Base-by-base conservation (phyloP, 1,140 invertebrate species). In the Frieseomelitta varia region DNA sequence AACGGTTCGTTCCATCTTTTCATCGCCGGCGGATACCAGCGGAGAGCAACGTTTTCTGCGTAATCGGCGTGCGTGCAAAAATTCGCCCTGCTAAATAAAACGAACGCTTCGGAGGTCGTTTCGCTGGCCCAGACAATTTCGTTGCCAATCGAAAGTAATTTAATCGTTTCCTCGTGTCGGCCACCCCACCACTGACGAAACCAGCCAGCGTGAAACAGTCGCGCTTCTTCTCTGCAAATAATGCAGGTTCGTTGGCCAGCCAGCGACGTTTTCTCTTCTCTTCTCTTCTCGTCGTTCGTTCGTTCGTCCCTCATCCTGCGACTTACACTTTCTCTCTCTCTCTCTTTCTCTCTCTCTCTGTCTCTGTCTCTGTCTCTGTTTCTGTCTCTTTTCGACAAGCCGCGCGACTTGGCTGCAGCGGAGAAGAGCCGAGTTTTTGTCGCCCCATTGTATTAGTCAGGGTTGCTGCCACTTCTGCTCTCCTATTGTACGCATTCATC, bases 401-500 rank as follows among this genome's bases (percentile, higher is more conserved):
- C 58, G 53, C 88, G 83, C 55, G 88, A 92, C 92, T 93, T 92
- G 91, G 84, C 83, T 90, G 87, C 81, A 88, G 89, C 85, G 90
- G 90, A 61, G n/a, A 87, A 85, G 81, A 90, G 86, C 88, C 90
- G 88, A 92, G 91, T 94, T 94, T 93, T 94, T 94, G 93, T 94
- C 92, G 90, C 92, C 89, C 91, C 85, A 93, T 93, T 93, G 92
- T 93, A 89, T 90, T 87, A 90, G 85, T 76, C 88, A 85, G 88
- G 88, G 88, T 88, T 90, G 86, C 86, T 85, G 90, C 87, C 91
- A 93, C 88, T 92, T 93, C 90, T 92, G 79, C 86, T 58, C 84
- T 81, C 68, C 92, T 87, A 94, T 94, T 94, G 93, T 94, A 90
- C 85, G 87, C 91, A 94, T 94, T 94, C 94, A 94, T 94, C 93